Percentiles rank a stretch among this genome's conserved stretches.
Conservation (phyloP, 2,888 invertebrate genomes). For the Syrphus vitripennis region DNA sequence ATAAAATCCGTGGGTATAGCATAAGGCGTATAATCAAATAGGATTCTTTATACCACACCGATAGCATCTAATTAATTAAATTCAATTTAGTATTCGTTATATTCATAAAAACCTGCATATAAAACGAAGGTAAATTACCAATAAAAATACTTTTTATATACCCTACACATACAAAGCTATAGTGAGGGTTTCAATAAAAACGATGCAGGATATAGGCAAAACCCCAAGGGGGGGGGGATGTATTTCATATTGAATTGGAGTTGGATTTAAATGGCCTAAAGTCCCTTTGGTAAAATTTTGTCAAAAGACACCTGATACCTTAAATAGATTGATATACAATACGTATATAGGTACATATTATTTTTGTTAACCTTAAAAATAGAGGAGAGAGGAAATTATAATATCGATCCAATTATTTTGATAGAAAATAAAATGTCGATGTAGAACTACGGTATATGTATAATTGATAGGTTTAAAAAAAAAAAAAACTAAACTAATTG, state of each 20-base stretch:
- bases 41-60: not conserved
- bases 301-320: not conserved
- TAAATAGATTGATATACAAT: too few species aligned
- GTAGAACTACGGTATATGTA: not conserved
- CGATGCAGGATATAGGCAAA: not conserved
- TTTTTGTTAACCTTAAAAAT: not conserved
- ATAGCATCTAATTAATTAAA: slow-evolving; percentile 51
- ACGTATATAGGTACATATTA: too few species aligned
- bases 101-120: slow-evolving; percentile 17
- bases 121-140: slow-evolving; percentile 3
- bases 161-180: not conserved
- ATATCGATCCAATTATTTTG: not conserved
- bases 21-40: slow-evolving; percentile 2
- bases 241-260: not conserved
- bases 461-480: not conserved
- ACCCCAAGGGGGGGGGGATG: too few species aligned
- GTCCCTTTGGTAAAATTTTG: not conserved
- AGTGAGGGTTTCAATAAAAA: not conserved
- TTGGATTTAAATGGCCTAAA: not conserved
- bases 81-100: slow-evolving; percentile 32
- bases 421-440: not conserved
- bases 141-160: not conserved
- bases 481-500: not conserved
- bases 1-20: not conserved
- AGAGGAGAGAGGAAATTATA: too few species aligned